These are phyloP conservation scores for Zosterops hypoxanthus DNA, from an alignment of 2,113 vertebrate species.

Conservation along the genomic window DNA sequence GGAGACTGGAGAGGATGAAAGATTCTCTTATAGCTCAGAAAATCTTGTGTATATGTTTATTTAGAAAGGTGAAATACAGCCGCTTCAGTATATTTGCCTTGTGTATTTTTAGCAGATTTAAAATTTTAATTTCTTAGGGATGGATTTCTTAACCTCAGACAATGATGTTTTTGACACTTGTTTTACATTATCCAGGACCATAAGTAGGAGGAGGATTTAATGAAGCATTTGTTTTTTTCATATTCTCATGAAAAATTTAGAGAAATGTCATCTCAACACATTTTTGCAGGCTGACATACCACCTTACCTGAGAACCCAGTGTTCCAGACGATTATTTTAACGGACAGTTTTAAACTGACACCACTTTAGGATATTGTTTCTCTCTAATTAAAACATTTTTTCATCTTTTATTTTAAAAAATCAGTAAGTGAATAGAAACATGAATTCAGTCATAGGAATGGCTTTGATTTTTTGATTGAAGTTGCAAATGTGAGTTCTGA, in stretches of 20 bases:
- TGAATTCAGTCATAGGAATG: not conserved
- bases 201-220: not conserved
- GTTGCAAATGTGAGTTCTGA: constrained; percentile 9
- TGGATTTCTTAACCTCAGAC: not conserved
- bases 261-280: not conserved
- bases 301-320: not conserved
- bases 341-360: not conserved
- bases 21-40: not conserved
- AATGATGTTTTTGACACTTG: not conserved
- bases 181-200: not conserved
- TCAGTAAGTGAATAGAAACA: not conserved
- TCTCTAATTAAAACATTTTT: not conserved
- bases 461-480: constrained; percentile 27
- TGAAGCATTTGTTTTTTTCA: not conserved
- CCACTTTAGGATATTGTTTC: not conserved
- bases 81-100: not conserved
- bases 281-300: not conserved
- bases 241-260: not conserved
- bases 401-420: not conserved
- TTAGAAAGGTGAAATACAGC: not conserved
- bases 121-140: not conserved
- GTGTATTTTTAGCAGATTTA: not conserved
- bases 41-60: not conserved
- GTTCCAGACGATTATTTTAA: not conserved
- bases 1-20: not conserved